A percentile compares a stretch with the other conserved stretches of the same genome.
Evolutionary conservation across 2,113 vertebrate genomes (phyloP).

Genomic region (Anolis carolinensis): DNA sequence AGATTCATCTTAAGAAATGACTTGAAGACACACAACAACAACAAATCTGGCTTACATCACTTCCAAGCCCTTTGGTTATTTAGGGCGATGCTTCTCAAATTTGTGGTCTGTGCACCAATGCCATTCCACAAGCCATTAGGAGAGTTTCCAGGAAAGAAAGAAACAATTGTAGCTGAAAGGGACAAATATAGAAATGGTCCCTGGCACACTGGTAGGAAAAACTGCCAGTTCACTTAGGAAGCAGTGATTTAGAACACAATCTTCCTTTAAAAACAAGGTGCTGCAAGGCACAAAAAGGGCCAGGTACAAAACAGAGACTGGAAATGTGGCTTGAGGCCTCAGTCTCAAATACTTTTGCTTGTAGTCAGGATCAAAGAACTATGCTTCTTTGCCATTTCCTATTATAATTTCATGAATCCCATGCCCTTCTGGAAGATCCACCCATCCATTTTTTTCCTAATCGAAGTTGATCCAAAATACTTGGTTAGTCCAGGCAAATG

Average conservation of each 20-base stretch:
- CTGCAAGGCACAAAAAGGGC: no score
- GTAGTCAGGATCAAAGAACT: background rate
- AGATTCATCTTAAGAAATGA: no score
- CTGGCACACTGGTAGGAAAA: no score
- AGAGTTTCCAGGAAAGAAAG: no score
- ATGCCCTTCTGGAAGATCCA: background rate
- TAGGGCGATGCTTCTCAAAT: background rate
- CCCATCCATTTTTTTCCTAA: no score
- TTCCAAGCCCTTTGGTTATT: background rate
- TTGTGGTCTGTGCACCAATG: no score
- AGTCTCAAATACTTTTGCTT: background rate
- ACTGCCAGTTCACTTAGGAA: background rate
- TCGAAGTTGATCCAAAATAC: background rate
- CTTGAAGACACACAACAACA: no score
- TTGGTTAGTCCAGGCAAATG: background rate
- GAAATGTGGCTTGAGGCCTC: background rate
- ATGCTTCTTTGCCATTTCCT: background rate
- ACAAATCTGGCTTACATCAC: background rate
- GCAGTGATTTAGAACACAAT: background rate
- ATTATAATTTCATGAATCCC: background rate
- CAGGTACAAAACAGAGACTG: background rate
- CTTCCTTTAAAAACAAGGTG: background rate
- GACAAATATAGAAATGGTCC: no score
- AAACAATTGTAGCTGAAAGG: no score
- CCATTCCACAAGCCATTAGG: no score